Conservation (phyloP, 2,888 invertebrate species). For the Escarpia spicata region DNA sequence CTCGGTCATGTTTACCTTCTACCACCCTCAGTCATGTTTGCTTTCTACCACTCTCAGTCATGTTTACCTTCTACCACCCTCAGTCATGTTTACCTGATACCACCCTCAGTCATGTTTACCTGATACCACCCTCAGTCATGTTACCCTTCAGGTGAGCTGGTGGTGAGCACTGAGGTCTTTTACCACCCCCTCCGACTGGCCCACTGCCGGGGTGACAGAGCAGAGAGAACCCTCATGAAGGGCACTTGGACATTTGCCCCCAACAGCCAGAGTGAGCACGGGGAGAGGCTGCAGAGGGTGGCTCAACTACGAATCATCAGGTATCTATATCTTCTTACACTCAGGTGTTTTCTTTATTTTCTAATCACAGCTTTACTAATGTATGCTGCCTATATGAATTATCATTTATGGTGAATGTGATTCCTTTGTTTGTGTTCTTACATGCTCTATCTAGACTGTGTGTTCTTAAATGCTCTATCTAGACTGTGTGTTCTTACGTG, state of each 20-base stretch:
- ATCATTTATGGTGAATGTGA: too few species aligned
- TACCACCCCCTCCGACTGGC: neutral
- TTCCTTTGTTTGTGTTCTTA: too few species aligned
- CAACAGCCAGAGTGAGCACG: neutral
- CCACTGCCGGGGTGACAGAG: neutral
- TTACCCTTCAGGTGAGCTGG: neutral
- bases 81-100: neutral
- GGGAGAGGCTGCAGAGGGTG: neutral
- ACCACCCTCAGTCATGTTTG: too few species aligned
- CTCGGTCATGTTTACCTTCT: too few species aligned
- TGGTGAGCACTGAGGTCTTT: neutral
- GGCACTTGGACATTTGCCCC: slow-evolving; percentile 6
- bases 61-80: neutral
- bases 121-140: neutral
- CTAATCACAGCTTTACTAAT: neutral
- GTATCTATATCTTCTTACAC: neutral
- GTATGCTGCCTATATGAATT: too few species aligned
- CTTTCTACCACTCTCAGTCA: neutral
- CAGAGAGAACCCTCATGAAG: neutral
- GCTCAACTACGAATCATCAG: neutral
- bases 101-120: neutral
- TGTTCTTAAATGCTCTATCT: too few species aligned
- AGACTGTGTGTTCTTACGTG: too few species aligned
- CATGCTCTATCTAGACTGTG: too few species aligned
- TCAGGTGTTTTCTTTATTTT: neutral